Evolutionary conservation across 2,888 invertebrate species (phyloP), one percentile per base, ranked within the genome.

Genomic region (Steinernema carpocapsae): DNA sequence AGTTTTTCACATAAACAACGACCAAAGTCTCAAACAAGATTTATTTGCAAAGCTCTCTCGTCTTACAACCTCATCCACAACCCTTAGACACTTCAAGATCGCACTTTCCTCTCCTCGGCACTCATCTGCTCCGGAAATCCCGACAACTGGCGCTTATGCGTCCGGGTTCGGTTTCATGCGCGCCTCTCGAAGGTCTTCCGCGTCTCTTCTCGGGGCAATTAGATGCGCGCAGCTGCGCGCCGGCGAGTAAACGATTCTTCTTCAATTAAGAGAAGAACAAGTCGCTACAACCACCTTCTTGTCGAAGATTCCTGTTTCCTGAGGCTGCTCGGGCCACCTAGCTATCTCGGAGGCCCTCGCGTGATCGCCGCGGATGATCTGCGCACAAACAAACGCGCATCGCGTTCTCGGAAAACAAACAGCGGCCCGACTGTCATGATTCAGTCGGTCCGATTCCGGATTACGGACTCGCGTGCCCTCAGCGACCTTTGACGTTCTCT

Each of bases 331-430:
- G 22, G 52, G 22, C 17, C 26, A 24, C 14, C 6, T 24, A 56
- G 26, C 12, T 4, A 19, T 1, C 12, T 56, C 24, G 56, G 22
- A 26, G 56, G 1, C 64, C 64, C 32, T 64, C 32, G 64, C 64
- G 64, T 64, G 64, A 64, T 56, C 56, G 26, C 4, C 22, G 56
- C 56, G 56, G 26, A 56, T 56, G 26, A 56, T 64, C 64, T 17
- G 2, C 26, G 56, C 64, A 26, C 64, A 64, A 64, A 64, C 64
- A 32, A 37, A 6, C 37, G 37, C 10, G 37, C 37, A 37, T 37
- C 37, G 37, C 37, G 64, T 12, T 17, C 64, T 64, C 64, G 4
- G 17, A 64, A 64, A 64, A 64, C 64, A 64, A 32, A 64, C 64
- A 64, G 4, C 48, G 48, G n/a, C 2, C 37, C 22, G 64, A 64